Base-by-base conservation (phyloP, 1,140 invertebrate genomes). In the Pachypsylla venusta region DNA sequence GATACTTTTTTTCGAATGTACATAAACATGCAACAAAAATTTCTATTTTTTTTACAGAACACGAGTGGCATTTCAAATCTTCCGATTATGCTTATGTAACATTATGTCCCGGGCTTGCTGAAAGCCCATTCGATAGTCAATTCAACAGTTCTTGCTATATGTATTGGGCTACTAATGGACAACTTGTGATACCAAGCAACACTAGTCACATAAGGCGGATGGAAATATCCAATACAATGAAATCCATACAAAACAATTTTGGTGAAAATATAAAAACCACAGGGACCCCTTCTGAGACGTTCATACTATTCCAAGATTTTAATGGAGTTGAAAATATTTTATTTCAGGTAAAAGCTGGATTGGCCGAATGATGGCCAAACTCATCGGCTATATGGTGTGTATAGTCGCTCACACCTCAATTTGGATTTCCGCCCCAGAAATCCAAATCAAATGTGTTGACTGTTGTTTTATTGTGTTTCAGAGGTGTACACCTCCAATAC, bases 71-170 rank as follows among this genome's bases (percentile, higher is more conserved):
- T 19, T 48, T 48, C 42, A 48, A 4, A 3, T n/a, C 4, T 19
- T 19, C n/a, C 42, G 16, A 48, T 3, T n/a, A 48, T 19, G 4
- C 42, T n/a, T n/a, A 19, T 3, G 7, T 19, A 19, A n/a, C n/a
- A 3, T 3, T 48, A n/a, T 48, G 42, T 48, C 42, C 42, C n/a
- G 4, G n/a, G 7, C 4, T 3, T 4, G 42, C n/a, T 22, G 4
- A 5, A 4, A n/a, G 4, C 42, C n/a, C n/a, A n/a, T n/a, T n/a
- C n/a, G n/a, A n/a, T n/a, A n/a, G n/a, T n/a, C n/a, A n/a, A n/a
- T n/a, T n/a, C n/a, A 48, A 48, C 42, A 48, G n/a, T 7, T 48
- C 42, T 22, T 48, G 42, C 42, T 4, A n/a, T 48, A n/a, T 48
- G 7, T 22, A 19, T 7, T 48, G 42, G 42, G 42, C 42, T 19